phyloP scores from a whole-genome alignment of 2,113 vertebrate genomes.

The Macquaria ambigua region DNA sequence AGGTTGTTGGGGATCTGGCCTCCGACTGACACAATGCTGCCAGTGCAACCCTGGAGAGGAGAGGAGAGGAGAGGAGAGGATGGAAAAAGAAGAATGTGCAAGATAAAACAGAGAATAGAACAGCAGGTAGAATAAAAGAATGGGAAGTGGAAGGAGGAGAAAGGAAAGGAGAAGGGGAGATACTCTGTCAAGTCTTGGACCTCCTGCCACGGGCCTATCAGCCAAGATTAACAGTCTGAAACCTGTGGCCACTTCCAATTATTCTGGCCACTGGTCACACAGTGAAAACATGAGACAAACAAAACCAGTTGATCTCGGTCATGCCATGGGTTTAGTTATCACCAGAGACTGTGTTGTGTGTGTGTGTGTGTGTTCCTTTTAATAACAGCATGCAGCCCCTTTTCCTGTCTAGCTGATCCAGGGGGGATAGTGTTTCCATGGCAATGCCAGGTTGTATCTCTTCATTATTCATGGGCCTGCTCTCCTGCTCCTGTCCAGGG shows the following conservation, averaged over 20 bases:
- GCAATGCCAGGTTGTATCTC: constrained; percentile 77
- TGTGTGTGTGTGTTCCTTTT: constrained; percentile 49
- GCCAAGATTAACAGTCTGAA: constrained; percentile 37
- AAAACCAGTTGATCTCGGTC: constrained; percentile 49
- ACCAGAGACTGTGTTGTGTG: constrained; percentile 1
- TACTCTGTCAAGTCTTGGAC: constrained; percentile 18
- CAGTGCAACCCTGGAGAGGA: constrained; percentile 86
- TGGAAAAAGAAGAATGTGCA: neutral
- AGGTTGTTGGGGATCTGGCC: constrained; percentile 97
- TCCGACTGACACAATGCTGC: constrained; percentile 95
- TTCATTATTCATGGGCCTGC: constrained; percentile 79
- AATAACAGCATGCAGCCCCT: constrained; percentile 57
- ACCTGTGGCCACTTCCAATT: constrained; percentile 32
- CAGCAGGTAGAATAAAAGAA: constrained; percentile 1
- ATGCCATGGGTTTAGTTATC: constrained; percentile 39
- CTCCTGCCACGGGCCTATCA: constrained; percentile 27
- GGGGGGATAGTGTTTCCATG: constrained; percentile 78
- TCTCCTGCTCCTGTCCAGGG: constrained; percentile 71
- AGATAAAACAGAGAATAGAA: neutral
- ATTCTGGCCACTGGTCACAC: constrained; percentile 50
- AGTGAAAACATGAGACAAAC: constrained; percentile 52
- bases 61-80: neutral
- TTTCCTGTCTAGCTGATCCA: constrained; percentile 60
- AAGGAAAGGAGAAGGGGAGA: neutral
- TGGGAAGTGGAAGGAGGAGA: neutral